A percentile compares a stretch with the other conserved stretches of the same genome.
Conservation (phyloP, 1,140 invertebrate species). For the Elysia chlorotica region DNA sequence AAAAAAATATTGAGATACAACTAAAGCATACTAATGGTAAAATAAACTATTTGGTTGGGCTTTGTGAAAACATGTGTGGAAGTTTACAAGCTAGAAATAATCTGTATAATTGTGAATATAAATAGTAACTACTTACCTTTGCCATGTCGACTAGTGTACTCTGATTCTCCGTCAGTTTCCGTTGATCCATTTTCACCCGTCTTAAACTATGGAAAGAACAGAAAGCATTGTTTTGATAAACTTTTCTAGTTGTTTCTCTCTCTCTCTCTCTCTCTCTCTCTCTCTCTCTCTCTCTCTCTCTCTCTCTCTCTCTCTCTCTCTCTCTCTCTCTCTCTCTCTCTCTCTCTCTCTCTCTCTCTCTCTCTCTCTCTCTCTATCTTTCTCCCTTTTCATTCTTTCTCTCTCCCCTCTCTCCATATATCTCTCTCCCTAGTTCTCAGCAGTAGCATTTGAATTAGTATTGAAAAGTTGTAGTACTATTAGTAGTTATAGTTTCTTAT, state of each 20-base stretch:
- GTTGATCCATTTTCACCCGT: slow-evolving; percentile 99
- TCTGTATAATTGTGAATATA: too few relatives aligned
- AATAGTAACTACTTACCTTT: slow-evolving; percentile 81
- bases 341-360: not conserved
- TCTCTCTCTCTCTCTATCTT: not conserved
- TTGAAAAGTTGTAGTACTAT: too few relatives aligned
- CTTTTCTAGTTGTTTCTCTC: not conserved
- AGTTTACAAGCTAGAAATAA: too few relatives aligned
- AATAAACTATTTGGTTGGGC: too few relatives aligned
- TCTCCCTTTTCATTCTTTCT: too few relatives aligned
- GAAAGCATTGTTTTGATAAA: not conserved
- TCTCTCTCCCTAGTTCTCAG: too few relatives aligned
- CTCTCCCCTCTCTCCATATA: too few relatives aligned
- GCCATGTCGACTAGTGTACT: slow-evolving; percentile 99
- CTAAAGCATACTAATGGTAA: too few relatives aligned
- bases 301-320: slow-evolving; percentile 1
- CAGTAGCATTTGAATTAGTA: too few relatives aligned
- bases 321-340: slow-evolving; percentile 14
- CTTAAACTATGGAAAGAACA: slow-evolving; percentile 75
- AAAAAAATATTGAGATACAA: too few relatives aligned
- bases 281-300: not conserved
- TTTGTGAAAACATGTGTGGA: too few relatives aligned
- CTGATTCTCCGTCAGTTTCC: slow-evolving; percentile 98
- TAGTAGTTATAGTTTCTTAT: too few relatives aligned
- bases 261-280: not conserved